A percentile compares a stretch with the other conserved stretches of the same genome.
phyloP scores from a whole-genome alignment of 2,113 vertebrate species.

The Odocoileus hemionus region DNA sequence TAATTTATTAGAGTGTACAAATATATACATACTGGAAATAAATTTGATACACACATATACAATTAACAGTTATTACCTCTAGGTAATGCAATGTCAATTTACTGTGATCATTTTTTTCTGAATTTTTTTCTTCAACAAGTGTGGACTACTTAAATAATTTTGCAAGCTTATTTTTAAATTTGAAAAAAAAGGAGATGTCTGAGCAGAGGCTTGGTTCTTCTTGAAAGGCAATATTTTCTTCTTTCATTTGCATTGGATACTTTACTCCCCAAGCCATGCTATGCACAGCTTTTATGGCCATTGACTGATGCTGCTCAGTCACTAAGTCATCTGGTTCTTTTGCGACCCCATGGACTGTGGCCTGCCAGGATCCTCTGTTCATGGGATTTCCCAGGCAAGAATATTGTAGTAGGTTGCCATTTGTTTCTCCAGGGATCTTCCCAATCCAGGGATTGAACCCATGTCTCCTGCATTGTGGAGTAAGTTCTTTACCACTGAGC shows the following conservation, averaged over 20 bases:
- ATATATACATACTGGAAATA: not conserved
- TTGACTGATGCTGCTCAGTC: not conserved
- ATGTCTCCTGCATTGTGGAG: not conserved
- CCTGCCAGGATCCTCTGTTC: not conserved
- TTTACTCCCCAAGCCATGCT: not conserved
- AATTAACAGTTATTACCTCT: not conserved
- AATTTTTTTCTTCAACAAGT: not conserved
- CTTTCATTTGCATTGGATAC: not conserved
- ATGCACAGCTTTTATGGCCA: not conserved
- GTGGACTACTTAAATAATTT: not conserved
- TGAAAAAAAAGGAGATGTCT: not conserved
- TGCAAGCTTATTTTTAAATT: not conserved
- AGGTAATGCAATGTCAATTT: not conserved
- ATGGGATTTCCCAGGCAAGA: not conserved
- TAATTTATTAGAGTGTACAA: not conserved
- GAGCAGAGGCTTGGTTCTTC: not conserved
- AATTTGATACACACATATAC: not conserved
- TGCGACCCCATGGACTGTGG: not conserved
- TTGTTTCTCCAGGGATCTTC: not conserved
- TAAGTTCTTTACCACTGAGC: not conserved
- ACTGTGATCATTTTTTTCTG: not conserved
- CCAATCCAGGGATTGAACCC: not conserved
- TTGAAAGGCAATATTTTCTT: not conserved
- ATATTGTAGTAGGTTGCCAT: not conserved
- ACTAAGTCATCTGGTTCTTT: not conserved